Base-by-base conservation (phyloP, 2,113 vertebrate genomes). In the Burhinus oedicnemus region DNA sequence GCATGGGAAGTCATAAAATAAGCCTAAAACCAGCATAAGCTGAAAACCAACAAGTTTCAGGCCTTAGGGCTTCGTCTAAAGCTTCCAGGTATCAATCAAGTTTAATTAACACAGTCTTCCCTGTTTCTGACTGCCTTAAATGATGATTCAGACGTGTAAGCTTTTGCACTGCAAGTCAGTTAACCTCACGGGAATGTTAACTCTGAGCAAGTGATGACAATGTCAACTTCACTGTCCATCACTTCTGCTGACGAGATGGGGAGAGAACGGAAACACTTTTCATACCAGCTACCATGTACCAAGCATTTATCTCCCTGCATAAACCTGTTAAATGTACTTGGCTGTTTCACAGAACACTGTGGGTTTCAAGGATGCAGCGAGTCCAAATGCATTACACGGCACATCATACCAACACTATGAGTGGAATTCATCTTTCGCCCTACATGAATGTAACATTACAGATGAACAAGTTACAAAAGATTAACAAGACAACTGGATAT, bases 371-470 rank as follows among this genome's bases (percentile, higher is more conserved):
- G 22, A 57, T 22, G 32, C 60, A 68, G 42, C 1, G 29, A 87
- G 32, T 44, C 83, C 57, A 85, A 29, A 58, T 0, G 1, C 15
- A 40, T 64, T 32, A 47, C 38, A 25, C 0, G 0, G 51, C 5
- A 2, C 13, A 20, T 51, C 72, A 26, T 9, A 52, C 22, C 61
- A 23, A 1, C 36, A n/a, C 42, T 27, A 10, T 0, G 4, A 83
- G 12, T 4, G 6, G 25, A 58, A 78, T 58, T 45, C 36, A 87
- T 44, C 26, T 94, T 55, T 75, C 3, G 12, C 17, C 60, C 55
- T 38, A 75, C 4, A 32, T 23, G 32, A 95, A 77, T 55, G n/a
- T 44, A 80, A 26, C 38, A 36, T 29, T 81, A 32, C 34, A 74
- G 42, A 17, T 13, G 5, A 83, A 74, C 4, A 62, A 58, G 40